Evolutionary conservation across 2,113 vertebrate genomes (phyloP).

Genomic region (Ictalurus punctatus): DNA sequence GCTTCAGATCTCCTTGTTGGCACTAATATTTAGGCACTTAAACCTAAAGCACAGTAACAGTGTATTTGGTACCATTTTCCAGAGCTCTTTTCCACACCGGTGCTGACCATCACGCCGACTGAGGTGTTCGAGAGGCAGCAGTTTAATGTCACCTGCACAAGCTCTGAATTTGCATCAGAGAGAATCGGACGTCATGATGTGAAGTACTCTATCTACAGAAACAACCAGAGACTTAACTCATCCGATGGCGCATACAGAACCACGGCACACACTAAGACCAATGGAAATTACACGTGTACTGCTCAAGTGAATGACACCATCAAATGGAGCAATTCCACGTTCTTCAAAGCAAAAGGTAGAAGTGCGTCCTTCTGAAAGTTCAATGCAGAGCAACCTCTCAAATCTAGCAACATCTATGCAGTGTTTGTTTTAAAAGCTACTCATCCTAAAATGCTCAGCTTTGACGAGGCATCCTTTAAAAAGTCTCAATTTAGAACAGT

Average conservation of each 20-base stretch:
- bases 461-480: neutral
- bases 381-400: neutral
- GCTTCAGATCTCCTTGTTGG: neutral
- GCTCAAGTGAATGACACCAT: constrained; percentile 61
- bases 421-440: neutral
- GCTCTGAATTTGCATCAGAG: constrained; percentile 35
- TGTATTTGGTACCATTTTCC: constrained; percentile 10
- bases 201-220: constrained; percentile 62
- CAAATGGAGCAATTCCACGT: constrained; percentile 59
- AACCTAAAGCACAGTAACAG: neutral
- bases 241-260: neutral
- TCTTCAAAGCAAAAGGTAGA: constrained; percentile 68
- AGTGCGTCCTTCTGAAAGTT: neutral
- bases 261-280: neutral
- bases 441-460: neutral
- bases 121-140: constrained; percentile 63
- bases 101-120: constrained; percentile 55
- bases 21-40: neutral
- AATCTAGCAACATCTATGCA: neutral
- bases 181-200: constrained; percentile 55
- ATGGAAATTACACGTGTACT: constrained; percentile 66
- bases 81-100: constrained; percentile 75
- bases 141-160: constrained; percentile 65
- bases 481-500: neutral
- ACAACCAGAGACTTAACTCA: accelerated